Evolutionary conservation across 2,113 vertebrate species (phyloP), one percentile per base, ranked within the genome.

Genomic region (Tympanuchus pallidicinctus): DNA sequence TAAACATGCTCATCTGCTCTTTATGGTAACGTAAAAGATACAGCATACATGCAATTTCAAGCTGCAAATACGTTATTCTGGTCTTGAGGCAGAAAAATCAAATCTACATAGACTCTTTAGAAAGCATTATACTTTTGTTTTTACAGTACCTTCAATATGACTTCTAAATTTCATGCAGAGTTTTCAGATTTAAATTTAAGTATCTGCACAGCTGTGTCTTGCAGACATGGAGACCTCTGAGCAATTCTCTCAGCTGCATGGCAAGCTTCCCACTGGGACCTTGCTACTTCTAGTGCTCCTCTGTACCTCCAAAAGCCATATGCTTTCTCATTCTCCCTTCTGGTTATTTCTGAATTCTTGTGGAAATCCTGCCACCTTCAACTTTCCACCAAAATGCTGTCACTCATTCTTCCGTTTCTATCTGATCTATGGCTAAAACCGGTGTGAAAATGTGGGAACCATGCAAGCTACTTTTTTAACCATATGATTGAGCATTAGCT

Each of bases 401-500:
- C 57, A 47, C 2, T 56, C 22, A 4, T 78, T 83, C 48, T 69
- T 21, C 30, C 12, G 3, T 14, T 76, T 88, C 60, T 27, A 2
- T 52, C 40, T 72, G 48, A 87, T 48, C 34, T 2, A 36, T 11
- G 4, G 69, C 78, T 67, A 78, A 66, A 92, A 80, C 19, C 42
- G 56, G 8, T 30, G 47, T 65, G 61, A 85, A 97, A 87, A 91
- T 71, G 90, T 91, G 81, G 34, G 88, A 89, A 90, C 59, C 82
- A 82, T 54, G 34, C 6, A 48, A 89, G 94, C 92, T 54, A 78
- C 13, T 5, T 20, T 59, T 86, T 75, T 90, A 76, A 84, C 11
- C 16, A 54, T 27, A 71, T 89, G 84, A 96, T 78, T 91, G 94
- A 91, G 93, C 56, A 75, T 21, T 82, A 92, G 65, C 40, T 92